These are phyloP conservation scores for Samia ricini DNA, from an alignment of 1,140 invertebrate genomes.

Conservation along the genomic window DNA sequence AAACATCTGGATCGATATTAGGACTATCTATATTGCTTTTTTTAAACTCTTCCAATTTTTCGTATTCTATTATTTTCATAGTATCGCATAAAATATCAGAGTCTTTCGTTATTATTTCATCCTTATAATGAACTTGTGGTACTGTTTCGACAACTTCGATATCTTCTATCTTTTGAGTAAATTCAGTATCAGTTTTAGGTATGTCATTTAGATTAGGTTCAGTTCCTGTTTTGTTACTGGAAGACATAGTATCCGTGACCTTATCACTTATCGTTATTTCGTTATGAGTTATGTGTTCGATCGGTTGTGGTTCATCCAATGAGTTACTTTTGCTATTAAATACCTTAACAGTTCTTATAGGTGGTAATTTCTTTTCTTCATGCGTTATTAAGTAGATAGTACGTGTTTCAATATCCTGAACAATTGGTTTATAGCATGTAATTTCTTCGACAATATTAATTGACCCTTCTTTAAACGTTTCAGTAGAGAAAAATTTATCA, in stretches of 20 bases:
- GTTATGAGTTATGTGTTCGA: conserved; percentile 26
- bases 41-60: background rate
- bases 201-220: background rate
- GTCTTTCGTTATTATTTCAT: no score
- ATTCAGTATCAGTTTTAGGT: background rate
- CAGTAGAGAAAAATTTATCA: conserved; percentile 51
- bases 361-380: conserved; percentile 82
- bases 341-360: conserved; percentile 81
- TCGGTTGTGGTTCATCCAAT: conserved; percentile 35
- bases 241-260: conserved; percentile 13
- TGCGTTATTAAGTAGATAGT: conserved; percentile 83
- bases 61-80: background rate
- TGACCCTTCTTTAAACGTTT: conserved; percentile 40
- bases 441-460: conserved; percentile 51
- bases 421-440: conserved; percentile 41
- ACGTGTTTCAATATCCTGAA: conserved; percentile 73
- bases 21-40: background rate
- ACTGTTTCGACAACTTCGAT: background rate
- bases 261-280: conserved; percentile 34
- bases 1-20: no score
- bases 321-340: conserved; percentile 69
- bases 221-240: conserved; percentile 10
- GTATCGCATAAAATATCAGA: no score
- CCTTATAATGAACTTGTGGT: background rate
- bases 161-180: background rate